Base-by-base conservation (phyloP, 2,113 vertebrate species). In the Rana temporaria region DNA sequence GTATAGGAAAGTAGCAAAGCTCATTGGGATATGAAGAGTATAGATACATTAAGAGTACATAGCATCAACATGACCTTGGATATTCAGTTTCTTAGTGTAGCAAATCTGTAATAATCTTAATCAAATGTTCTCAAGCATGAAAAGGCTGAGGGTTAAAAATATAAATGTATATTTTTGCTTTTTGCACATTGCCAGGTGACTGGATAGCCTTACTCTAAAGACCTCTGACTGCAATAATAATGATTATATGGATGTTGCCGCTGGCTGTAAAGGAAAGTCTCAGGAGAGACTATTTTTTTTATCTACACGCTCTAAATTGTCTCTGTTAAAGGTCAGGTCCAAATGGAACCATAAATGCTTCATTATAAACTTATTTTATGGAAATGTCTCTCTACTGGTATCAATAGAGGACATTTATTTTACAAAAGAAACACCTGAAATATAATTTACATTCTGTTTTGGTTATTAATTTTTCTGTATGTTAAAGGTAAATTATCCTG, bases 171-270 rank as follows among this genome's bases (percentile, higher is more conserved):
- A 53, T 67, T 73, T 65, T 24, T 38, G n/a, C 70, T 73, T 22
- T 70, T 22, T 81, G 67, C 73, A 64, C 59, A 81, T 24, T 72
- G 57, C 34, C 34, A 38, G 17, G 59, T 32, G 57, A 63, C 42
- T 19, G 79, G 70, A 60, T 82, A 55, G 71, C 48, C 80, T 74
- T 66, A 60, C 66, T 32, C 60, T 24, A 32, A 60, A 56, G 69
- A 32, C 66, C 18, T 66, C 22, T 60, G 18, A 14, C 32, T 72
- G 60, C 55, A 73, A 73, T 73, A 38, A 65, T 79, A 66, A 75
- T 75, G 70, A 59, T 82, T 75, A 64, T 75, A 66, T 56, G 70
- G 74, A 66, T 53, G 63, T 59, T 66, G 80, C 80, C 80, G 72
- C 30, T 74, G 66, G 70, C 60, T 66, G 19, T 82, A 67, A 66